phyloP scores from a whole-genome alignment of 1,140 invertebrate species.

The Metaphire vulgaris region DNA sequence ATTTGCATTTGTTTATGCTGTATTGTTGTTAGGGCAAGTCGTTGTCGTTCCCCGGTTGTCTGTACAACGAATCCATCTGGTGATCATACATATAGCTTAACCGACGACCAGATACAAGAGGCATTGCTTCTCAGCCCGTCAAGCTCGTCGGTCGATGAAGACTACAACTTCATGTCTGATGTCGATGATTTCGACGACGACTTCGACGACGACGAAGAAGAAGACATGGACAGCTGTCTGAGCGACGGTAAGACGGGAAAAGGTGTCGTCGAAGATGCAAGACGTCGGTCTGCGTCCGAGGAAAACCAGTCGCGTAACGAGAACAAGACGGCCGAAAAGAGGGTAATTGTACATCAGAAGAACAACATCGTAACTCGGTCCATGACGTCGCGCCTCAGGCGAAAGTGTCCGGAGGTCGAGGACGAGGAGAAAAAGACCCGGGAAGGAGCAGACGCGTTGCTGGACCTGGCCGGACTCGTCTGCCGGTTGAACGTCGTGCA shows the following conservation, averaged over 20 bases:
- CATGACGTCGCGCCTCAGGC: not conserved
- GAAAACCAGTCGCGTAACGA: not conserved
- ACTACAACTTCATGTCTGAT: not conserved
- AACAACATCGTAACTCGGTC: not conserved
- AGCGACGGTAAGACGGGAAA: not conserved
- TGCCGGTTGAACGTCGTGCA: not conserved
- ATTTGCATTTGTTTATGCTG: too few relatives aligned
- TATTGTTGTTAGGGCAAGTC: conserved; percentile 4
- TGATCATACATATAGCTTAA: not conserved
- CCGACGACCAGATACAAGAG: not conserved
- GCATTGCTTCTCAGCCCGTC: conserved; percentile 7
- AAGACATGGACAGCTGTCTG: conserved; percentile 7
- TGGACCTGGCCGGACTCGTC: conserved; percentile 11
- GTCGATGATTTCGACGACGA: conserved; percentile 31
- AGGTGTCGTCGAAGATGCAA: not conserved
- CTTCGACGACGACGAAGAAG: conserved; percentile 23
- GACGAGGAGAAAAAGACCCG: conserved; percentile 16
- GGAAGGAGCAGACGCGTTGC: conserved; percentile 1
- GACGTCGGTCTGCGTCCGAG: not conserved
- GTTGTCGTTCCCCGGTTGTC: not conserved
- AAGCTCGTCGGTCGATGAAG: conserved; percentile 25
- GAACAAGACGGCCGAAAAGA: not conserved
- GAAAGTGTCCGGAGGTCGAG: conserved; percentile 12
- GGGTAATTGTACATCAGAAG: not conserved
- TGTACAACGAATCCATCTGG: not conserved